These are phyloP conservation scores for Halisarca cf. caerulea DNA, from an alignment of 37 sponge, comb jelly and placozoan species.

Conservation along the genomic window DNA sequence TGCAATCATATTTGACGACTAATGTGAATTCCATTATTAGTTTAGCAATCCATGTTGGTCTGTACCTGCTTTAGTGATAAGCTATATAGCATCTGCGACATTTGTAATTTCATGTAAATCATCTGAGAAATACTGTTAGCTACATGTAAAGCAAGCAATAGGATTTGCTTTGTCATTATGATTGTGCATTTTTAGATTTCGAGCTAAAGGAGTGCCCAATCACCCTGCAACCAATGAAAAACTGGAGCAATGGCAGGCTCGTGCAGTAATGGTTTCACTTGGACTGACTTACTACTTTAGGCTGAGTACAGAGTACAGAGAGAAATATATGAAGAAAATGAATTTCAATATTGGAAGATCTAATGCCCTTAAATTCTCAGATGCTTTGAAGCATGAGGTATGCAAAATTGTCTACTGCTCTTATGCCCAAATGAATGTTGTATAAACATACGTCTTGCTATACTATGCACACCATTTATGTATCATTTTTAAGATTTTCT, in stretches of 20 bases:
- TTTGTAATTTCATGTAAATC: no score
- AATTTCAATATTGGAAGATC: slow-evolving; percentile 39
- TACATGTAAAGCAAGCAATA: no score
- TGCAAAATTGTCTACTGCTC: background rate
- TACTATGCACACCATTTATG: background rate
- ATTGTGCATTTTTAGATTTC: background rate
- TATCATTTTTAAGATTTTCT: background rate
- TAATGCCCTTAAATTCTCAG: background rate
- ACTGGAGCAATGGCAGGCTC: background rate
- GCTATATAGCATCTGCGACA: no score
- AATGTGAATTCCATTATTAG: no score
- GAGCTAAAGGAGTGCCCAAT: background rate
- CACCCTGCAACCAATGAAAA: background rate
- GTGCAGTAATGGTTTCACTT: slow-evolving; percentile 76
- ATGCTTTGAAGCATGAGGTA: slow-evolving; percentile 12
- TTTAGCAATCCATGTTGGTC: no score
- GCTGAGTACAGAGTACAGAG: slow-evolving; percentile 54
- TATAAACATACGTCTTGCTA: background rate
- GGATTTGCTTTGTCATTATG: no score
- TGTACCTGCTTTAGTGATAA: no score
- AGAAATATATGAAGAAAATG: slow-evolving; percentile 32
- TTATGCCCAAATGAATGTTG: no score
- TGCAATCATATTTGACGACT: no score
- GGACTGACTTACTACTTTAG: slow-evolving; percentile 91
- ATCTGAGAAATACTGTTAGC: no score